Percentiles rank a stretch among this genome's conserved stretches.
Evolutionary conservation across 2,888 invertebrate species (phyloP).

Genomic region (Catocala sponsa): DNA sequence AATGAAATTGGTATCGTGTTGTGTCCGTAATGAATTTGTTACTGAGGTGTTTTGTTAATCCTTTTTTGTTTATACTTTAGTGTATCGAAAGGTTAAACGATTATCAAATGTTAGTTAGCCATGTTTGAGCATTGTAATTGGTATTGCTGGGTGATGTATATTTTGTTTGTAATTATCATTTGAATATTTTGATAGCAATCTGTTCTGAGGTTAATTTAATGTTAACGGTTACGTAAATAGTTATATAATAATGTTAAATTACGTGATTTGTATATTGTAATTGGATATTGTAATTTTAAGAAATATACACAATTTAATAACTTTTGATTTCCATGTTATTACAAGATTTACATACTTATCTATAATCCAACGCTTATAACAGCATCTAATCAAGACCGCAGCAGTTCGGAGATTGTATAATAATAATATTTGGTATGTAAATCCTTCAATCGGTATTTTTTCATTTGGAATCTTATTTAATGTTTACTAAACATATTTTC

Average conservation of each 20-base stretch:
- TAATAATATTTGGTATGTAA: no score
- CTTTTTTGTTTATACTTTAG: slow-evolving; percentile 55
- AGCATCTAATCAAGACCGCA: no score
- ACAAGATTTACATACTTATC: no score
- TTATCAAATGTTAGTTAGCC: slow-evolving; percentile 43
- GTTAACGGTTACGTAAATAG: slow-evolving; percentile 15
- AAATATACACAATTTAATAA: no score
- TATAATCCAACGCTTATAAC: no score
- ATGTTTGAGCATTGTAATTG: slow-evolving; percentile 49
- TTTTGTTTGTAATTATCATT: slow-evolving; percentile 37
- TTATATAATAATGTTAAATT: slow-evolving; percentile 2
- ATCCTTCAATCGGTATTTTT: no score
- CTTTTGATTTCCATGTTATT: no score
- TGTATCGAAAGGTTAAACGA: slow-evolving; percentile 55
- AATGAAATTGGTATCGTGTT: slow-evolving; percentile 81
- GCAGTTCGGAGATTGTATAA: no score
- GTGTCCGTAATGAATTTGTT: slow-evolving; percentile 79
- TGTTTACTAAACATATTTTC: no score
- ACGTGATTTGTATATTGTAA: neutral
- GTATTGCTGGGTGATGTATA: slow-evolving; percentile 45
- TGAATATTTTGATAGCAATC: slow-evolving; percentile 10
- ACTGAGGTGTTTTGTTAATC: slow-evolving; percentile 60
- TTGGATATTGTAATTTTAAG: neutral
- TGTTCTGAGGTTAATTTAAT: slow-evolving; percentile 8
- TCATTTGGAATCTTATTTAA: no score